Base-by-base conservation (phyloP, 2,888 invertebrate genomes). In the Torymus auratus region DNA sequence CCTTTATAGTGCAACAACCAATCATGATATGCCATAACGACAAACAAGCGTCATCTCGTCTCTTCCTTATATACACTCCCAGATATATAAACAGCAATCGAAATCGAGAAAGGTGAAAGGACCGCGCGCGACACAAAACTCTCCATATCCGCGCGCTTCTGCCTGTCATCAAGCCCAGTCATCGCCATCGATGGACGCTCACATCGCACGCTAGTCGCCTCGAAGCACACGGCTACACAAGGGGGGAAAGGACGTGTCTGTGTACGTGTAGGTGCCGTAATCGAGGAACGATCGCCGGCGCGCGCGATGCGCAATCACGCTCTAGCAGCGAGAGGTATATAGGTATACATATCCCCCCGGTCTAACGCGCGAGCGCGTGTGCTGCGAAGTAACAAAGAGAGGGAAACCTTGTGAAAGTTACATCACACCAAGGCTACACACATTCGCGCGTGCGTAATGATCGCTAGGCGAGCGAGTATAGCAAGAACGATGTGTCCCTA, bases 321-420 rank as follows among this genome's bases (percentile, higher is more conserved):
- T 81, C 60, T 53, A 60, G 52, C 41, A 20, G 52, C 74, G 56
- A 20, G 41, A 41, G 41, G 41, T 41, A 41, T 5, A 10, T 41
- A 20, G 20, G 41, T 41, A 41, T 7, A 41, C 7, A 41, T 41
- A 28, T 3, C 28, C 41, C 41, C 41, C 7, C 7, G 7, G 41
- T 41, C 5, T 41, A 41, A 7, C 1, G 7, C 41, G 41, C 7
- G 41, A 41, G 7, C 41, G 41, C 41, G 1, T 41, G 41, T 10
- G 5, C 7, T 7, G 28, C 41, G 41, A 7, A 10, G 78, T 52
- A 82, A 84, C 82, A 84, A 86, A 84, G 85, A 84, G 83, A 83
- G 82, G 82, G 85, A 86, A 88, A 88, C 88, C 88, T 89, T 88
- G 89, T 85, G 86, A 88, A 86, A 86, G 88, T 89, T 89, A 87